phyloP scores from a whole-genome alignment of 2,888 invertebrate species.

The Microdon myrmicae region DNA sequence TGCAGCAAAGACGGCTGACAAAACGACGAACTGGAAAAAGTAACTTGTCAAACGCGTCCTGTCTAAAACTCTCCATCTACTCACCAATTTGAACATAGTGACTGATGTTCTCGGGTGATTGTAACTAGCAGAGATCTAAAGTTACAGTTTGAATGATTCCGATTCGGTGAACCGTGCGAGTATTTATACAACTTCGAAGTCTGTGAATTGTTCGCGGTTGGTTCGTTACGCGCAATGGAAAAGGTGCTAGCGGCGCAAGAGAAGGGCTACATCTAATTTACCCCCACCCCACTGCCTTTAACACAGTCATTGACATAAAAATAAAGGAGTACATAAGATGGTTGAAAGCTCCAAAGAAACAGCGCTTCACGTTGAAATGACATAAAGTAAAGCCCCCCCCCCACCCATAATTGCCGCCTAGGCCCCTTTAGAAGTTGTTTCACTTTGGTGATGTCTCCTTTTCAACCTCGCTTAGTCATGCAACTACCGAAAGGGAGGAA shows the following conservation, averaged over 20 bases:
- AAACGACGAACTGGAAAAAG: conserved; percentile 59
- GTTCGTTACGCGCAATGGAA: conserved; percentile 22
- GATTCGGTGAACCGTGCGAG: conserved; percentile 57
- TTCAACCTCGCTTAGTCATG: too few relatives aligned
- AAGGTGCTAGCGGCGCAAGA: conserved; percentile 20
- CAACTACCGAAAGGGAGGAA: too few relatives aligned
- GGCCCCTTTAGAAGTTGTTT: too few relatives aligned
- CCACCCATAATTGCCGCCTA: too few relatives aligned
- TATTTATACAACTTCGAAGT: conserved; percentile 63
- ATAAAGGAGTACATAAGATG: too few relatives aligned
- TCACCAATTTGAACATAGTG: conserved; percentile 68
- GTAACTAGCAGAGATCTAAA: conserved; percentile 57
- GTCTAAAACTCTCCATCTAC: conserved; percentile 42
- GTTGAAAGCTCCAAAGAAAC: too few relatives aligned
- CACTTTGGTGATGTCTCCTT: too few relatives aligned
- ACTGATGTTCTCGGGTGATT: conserved; percentile 53
- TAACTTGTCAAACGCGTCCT: conserved; percentile 37
- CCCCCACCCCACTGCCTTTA: conserved; percentile 42
- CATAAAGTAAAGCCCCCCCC: too few relatives aligned
- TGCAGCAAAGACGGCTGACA: conserved; percentile 67
- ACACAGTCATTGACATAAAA: too few relatives aligned
- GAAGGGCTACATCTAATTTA: conserved; percentile 22
- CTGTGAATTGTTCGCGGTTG: conserved; percentile 29
- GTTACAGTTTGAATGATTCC: conserved; percentile 64
- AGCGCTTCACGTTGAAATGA: too few relatives aligned